These are phyloP conservation scores for Pachypanchax playfairii DNA, from an alignment of 2,113 vertebrate species.

Conservation along the genomic window DNA sequence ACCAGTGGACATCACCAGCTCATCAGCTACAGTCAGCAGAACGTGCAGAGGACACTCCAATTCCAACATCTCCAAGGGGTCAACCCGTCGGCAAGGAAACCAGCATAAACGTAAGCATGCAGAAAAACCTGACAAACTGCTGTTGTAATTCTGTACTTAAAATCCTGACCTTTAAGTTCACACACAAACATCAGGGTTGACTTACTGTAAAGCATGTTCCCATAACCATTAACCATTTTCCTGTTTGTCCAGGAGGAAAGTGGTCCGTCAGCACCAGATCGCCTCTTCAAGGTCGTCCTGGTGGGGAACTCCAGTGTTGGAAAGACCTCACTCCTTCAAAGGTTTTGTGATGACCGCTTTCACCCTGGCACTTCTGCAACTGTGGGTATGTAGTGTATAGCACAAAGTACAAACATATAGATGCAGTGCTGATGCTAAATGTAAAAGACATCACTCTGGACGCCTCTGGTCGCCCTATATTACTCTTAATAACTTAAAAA, in stretches of 20 bases:
- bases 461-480: too few relatives aligned
- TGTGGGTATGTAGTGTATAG: constrained; percentile 74
- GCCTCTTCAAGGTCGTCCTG: constrained; percentile 90
- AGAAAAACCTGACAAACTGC: not conserved
- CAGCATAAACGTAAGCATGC: constrained; percentile 56
- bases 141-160: not conserved
- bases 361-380: constrained; percentile 85
- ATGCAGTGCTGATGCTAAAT: too few relatives aligned
- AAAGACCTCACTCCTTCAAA: constrained; percentile 88
- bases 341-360: constrained; percentile 87
- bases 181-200: not conserved
- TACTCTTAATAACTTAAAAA: too few relatives aligned
- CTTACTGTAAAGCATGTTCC: not conserved
- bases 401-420: not conserved
- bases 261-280: constrained; percentile 75
- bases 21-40: constrained; percentile 17
- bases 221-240: not conserved
- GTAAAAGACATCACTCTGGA: too few relatives aligned
- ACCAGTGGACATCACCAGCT: not conserved
- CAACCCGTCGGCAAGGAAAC: constrained; percentile 89
- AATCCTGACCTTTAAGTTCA: not conserved
- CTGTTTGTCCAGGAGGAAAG: constrained; percentile 80
- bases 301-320: constrained; percentile 92
- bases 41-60: constrained; percentile 25
- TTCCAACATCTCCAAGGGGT: constrained; percentile 76